Evolutionary conservation across 53 echinoderm and acorn worm genomes (phyloP).

Genomic region (Paracentrotus lividus): DNA sequence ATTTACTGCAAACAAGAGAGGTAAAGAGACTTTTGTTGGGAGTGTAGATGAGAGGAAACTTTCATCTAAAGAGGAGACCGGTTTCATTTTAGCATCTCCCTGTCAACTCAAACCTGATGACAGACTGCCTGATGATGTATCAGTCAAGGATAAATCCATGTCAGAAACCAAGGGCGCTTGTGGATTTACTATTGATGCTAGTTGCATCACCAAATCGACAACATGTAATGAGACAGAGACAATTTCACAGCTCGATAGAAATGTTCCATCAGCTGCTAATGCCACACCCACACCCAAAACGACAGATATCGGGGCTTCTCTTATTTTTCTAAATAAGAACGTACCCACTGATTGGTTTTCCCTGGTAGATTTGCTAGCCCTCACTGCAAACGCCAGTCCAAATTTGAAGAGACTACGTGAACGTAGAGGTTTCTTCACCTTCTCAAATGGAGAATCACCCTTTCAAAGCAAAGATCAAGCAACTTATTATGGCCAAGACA

Average conservation of each 20-base stretch:
- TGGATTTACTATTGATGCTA: not conserved
- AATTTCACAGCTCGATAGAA: not conserved
- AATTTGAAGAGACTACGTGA: not conserved
- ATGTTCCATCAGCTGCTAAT: not conserved
- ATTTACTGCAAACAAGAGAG: not conserved
- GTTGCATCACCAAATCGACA: not conserved
- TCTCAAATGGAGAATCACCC: not conserved
- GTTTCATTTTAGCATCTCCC: not conserved
- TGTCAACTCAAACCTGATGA: not conserved
- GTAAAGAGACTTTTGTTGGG: not conserved
- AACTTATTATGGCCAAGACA: constrained; percentile 7
- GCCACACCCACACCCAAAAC: not conserved
- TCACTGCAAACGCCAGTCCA: not conserved
- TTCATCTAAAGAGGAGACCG: not conserved
- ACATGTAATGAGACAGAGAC: not conserved
- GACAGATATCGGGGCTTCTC: not conserved
- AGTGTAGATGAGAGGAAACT: not conserved
- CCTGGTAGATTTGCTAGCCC: not conserved
- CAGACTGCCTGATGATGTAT: too few relatives aligned
- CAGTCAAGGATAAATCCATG: not conserved
- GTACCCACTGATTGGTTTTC: constrained; percentile 7
- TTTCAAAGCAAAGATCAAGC: not conserved
- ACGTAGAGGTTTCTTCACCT: not conserved
- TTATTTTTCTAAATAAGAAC: not conserved
- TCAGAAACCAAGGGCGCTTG: not conserved